Conservation (phyloP, 2,888 invertebrate species). For the Cotesia congregata region DNA sequence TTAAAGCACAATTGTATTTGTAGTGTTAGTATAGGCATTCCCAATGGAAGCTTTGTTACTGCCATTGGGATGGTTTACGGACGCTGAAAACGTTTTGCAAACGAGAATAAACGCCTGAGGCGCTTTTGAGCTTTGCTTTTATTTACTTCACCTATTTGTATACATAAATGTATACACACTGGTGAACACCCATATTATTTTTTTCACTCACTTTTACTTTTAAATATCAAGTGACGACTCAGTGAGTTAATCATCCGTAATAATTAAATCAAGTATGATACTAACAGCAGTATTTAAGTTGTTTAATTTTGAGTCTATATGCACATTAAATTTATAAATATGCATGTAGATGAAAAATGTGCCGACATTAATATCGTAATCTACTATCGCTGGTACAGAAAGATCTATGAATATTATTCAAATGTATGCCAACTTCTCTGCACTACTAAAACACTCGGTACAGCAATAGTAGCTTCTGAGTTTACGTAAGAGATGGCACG, state of each 20-base stretch:
- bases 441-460: neutral
- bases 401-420: constrained; percentile 37
- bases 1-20: neutral
- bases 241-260: constrained; percentile 25
- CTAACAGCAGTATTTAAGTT: constrained; percentile 4
- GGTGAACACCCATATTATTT: neutral
- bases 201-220: neutral
- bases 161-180: neutral
- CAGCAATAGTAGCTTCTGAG: constrained; percentile 12
- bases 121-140: neutral
- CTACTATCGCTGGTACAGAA: constrained; percentile 18
- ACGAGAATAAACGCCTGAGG: neutral
- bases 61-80: neutral
- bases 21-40: neutral
- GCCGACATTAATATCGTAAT: constrained; percentile 32
- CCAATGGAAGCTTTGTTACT: constrained; percentile 1
- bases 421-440: constrained; percentile 33
- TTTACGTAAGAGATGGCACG: constrained; percentile 36
- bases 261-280: constrained; percentile 26
- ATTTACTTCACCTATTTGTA: neutral
- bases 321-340: neutral
- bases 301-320: neutral
- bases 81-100: neutral
- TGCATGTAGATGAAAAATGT: constrained; percentile 17
- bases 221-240: neutral